Evolutionary conservation across 2,797 vertebrate species (phyloP).

Genomic region (Sebastes paucispinis): DNA sequence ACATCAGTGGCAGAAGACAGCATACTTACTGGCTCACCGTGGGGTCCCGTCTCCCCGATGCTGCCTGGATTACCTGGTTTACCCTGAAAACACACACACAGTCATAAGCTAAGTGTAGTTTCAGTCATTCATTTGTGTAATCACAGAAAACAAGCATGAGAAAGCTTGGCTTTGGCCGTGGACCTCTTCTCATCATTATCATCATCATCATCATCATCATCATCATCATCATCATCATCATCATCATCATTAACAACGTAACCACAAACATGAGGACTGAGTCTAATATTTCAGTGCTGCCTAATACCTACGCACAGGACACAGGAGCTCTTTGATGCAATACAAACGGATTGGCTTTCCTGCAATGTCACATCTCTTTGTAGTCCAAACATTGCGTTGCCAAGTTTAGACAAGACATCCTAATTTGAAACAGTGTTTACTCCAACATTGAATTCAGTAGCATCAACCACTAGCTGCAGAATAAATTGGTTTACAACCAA

Average conservation of each 20-base stretch:
- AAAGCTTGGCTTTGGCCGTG: not conserved
- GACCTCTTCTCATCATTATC: not conserved
- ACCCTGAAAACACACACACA: slow-evolving; percentile 82
- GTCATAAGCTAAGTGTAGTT: not conserved
- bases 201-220: slow-evolving; percentile 1
- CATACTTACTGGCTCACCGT: slow-evolving; percentile 91
- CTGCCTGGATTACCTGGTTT: slow-evolving; percentile 85
- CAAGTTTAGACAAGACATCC: slow-evolving; percentile 18
- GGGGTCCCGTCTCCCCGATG: slow-evolving; percentile 86
- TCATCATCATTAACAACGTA: not conserved
- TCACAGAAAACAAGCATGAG: slow-evolving; percentile 20
- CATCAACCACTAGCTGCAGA: not conserved
- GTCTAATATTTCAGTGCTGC: slow-evolving; percentile 10
- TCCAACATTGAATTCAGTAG: not conserved
- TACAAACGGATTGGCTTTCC: not conserved
- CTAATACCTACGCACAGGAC: not conserved
- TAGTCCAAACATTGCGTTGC: slow-evolving; percentile 7
- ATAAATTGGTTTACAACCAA: not conserved
- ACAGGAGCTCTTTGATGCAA: slow-evolving; percentile 11
- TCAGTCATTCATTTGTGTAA: not conserved
- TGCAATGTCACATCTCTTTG: slow-evolving; percentile 1
- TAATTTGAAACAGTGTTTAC: slow-evolving; percentile 3
- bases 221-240: not conserved
- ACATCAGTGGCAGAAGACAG: not conserved
- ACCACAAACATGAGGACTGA: slow-evolving; percentile 12